Percentiles rank a stretch among this genome's conserved stretches.
Conservation (phyloP, 2,888 invertebrate genomes). For the Octonoba sinensis region DNA sequence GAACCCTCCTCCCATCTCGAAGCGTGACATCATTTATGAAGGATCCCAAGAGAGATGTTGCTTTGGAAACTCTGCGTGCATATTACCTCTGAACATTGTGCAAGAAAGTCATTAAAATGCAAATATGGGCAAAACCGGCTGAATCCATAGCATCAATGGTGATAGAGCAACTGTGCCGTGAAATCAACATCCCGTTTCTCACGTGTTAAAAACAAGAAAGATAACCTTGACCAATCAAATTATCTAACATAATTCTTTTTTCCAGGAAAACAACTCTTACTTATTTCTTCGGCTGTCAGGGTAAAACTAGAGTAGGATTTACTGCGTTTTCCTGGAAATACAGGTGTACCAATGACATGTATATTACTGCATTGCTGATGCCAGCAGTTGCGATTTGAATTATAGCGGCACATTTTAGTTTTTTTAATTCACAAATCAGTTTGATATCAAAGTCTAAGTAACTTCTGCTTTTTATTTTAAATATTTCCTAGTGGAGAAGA, state of each 20-base stretch:
- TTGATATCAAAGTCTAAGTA: too few relatives aligned
- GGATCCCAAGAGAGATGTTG: too few relatives aligned
- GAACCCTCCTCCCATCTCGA: too few relatives aligned
- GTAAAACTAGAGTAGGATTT: too few relatives aligned
- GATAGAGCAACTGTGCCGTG: conserved; percentile 1
- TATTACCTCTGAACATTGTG: neutral
- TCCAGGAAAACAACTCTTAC: neutral
- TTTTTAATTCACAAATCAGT: too few relatives aligned
- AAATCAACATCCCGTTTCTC: conserved; percentile 3
- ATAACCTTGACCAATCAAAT: conserved; percentile 6
- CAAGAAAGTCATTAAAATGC: neutral
- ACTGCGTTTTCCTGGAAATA: too few relatives aligned
- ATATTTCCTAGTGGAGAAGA: too few relatives aligned
- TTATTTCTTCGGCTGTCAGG: too few relatives aligned
- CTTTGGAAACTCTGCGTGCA: too few relatives aligned
- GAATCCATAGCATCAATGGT: neutral
- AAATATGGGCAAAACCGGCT: neutral
- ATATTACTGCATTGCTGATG: neutral
- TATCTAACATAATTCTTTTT: neutral
- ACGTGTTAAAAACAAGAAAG: neutral
- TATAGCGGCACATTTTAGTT: too few relatives aligned
- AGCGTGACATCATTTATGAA: too few relatives aligned
- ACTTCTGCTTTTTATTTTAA: too few relatives aligned
- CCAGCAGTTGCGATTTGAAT: neutral
- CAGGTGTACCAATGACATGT: neutral